Evolutionary conservation across 2,797 vertebrate genomes (phyloP), one percentile per base, ranked within the genome.

Genomic region (Paramormyrops hopkinsi): DNA sequence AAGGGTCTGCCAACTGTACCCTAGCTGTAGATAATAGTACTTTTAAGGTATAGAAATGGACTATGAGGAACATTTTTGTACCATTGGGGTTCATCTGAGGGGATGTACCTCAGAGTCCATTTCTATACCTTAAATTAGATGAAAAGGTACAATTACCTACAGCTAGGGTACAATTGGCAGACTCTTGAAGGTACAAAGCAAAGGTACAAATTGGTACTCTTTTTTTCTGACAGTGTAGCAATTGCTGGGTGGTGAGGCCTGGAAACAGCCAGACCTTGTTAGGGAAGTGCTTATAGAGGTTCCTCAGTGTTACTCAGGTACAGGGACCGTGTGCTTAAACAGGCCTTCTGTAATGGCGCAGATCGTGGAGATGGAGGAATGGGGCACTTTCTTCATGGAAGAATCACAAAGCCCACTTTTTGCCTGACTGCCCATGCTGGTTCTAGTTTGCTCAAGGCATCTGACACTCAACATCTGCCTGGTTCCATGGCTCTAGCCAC

Each of bases 171-270:
- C 6, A 22, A 9, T 9, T 59, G 54, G 54, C 19, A n/a, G 54
- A 56, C 19, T 19, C 19, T 56, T 56, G 54, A 7, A 4, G 54
- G 5, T 56, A 56, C 19, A n/a, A n/a, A 56, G 53, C 53, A 56
- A 56, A 56, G 19, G 19, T 56, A 56, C 54, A 56, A 56, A 56
- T 7, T n/a, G 54, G 19, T 56, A 8, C 19, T 56, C 19, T 53
- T 56, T n/a, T 56, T 19, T 56, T 56, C 19, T 56, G 54, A 56
- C 19, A n/a, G 54, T 56, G 19, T 93, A 93, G 93, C 93, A 95
- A 95, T 94, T 86, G 89, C 88, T 90, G 90, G 91, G 88, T 79
- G 91, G 90, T 83, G 93, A 93, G 93, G 92, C 93, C 92, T 91
- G 86, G 94, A 95, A 92, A 94, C 93, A 91, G 91, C 89, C 12